Percentiles rank a stretch among this genome's conserved stretches.
Evolutionary conservation across 2,888 invertebrate genomes (phyloP).

Genomic region (Drosophila nr. perissopoda): DNA sequence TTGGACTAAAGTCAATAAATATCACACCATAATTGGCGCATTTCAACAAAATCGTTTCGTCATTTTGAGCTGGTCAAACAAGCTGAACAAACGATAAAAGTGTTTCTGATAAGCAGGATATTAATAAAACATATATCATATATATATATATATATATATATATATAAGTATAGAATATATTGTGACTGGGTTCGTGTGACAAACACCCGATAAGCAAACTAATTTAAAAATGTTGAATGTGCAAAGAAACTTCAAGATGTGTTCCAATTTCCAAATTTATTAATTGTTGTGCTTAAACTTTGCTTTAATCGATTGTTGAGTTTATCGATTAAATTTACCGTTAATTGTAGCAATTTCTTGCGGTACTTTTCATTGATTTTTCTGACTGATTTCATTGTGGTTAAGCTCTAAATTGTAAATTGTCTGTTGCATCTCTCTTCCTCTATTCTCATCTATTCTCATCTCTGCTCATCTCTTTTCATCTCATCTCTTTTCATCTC

Average conservation of each 20-base stretch:
- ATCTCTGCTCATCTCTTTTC: too few relatives aligned
- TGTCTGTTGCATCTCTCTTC: neutral
- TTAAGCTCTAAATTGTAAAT: neutral
- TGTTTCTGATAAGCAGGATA: constrained; percentile 3
- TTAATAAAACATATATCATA: neutral
- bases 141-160: too few relatives aligned
- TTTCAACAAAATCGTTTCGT: constrained; percentile 19
- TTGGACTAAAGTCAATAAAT: neutral
- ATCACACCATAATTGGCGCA: constrained; percentile 7
- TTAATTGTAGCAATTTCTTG: neutral
- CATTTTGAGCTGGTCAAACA: constrained; percentile 10
- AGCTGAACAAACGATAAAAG: neutral
- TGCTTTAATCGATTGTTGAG: neutral
- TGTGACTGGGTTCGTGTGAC: neutral
- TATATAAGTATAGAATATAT: neutral
- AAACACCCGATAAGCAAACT: neutral
- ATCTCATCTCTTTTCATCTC: neutral
- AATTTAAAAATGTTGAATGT: neutral
- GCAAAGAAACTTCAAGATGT: neutral
- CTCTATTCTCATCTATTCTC: too few relatives aligned
- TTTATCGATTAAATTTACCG: neutral
- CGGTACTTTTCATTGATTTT: neutral
- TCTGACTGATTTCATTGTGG: neutral
- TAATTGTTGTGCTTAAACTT: neutral
- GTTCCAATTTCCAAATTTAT: neutral